A percentile compares a stretch with the other conserved stretches of the same genome.
Evolutionary conservation across 2,113 vertebrate genomes (phyloP).

Genomic region (Pteronura brasiliensis): DNA sequence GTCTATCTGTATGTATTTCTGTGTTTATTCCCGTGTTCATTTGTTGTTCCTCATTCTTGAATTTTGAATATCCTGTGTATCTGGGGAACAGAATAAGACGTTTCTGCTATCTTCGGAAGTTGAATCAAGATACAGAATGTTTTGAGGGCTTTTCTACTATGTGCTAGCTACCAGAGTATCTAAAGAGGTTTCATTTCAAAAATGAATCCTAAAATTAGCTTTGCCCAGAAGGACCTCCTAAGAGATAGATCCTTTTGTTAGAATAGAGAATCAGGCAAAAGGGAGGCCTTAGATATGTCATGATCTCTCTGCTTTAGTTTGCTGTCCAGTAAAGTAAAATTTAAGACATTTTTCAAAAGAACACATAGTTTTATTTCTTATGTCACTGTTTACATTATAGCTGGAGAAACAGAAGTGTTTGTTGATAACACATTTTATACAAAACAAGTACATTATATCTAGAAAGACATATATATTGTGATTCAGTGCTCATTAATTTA

Average conservation of each 20-base stretch:
- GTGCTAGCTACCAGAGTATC: neutral
- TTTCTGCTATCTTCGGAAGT: neutral
- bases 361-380: neutral
- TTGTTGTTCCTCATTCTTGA: neutral
- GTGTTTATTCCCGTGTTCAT: neutral
- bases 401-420: neutral
- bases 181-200: neutral
- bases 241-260: neutral
- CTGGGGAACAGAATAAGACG: neutral
- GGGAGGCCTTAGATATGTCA: neutral
- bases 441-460: neutral
- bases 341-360: neutral
- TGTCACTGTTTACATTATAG: conserved; percentile 31
- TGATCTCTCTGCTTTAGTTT: neutral
- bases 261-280: neutral
- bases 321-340: neutral
- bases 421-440: neutral
- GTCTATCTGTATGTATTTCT: neutral
- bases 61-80: conserved; percentile 4
- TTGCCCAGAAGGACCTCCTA: neutral
- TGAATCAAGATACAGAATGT: neutral
- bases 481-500: neutral
- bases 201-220: neutral
- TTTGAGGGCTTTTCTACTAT: neutral
- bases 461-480: neutral